Evolutionary conservation across 2,113 vertebrate species (phyloP).

Genomic region (Vanacampus margaritifer): DNA sequence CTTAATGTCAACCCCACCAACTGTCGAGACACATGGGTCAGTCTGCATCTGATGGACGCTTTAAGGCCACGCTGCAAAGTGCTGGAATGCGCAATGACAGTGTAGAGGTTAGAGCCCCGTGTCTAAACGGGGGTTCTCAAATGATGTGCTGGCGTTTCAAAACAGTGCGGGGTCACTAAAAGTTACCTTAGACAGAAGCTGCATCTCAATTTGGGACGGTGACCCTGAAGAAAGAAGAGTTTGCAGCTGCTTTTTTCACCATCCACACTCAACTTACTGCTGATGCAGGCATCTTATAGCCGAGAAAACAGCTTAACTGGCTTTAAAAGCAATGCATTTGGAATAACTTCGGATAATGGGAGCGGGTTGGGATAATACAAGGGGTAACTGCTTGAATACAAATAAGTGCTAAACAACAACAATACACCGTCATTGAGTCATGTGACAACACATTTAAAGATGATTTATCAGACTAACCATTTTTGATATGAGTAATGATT

Average conservation of each 20-base stretch:
- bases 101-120: slow-evolving; percentile 31
- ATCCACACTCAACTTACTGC: not conserved
- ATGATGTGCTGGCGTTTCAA: slow-evolving; percentile 24
- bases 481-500: not conserved
- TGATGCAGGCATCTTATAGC: not conserved
- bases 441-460: not conserved
- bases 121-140: slow-evolving; percentile 16
- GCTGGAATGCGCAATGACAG: slow-evolving; percentile 24
- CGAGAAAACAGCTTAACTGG: slow-evolving; percentile 6
- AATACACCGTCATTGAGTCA: not conserved
- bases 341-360: slow-evolving; percentile 9
- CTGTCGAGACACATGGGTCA: slow-evolving; percentile 53
- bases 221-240: slow-evolving; percentile 8
- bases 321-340: slow-evolving; percentile 8
- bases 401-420: not conserved
- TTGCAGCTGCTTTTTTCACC: not conserved
- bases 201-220: slow-evolving; percentile 7
- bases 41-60: slow-evolving; percentile 37
- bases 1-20: slow-evolving; percentile 56
- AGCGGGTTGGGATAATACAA: not conserved
- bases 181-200: not conserved
- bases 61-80: slow-evolving; percentile 24
- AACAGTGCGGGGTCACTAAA: slow-evolving; percentile 9
- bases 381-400: not conserved
- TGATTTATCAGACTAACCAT: not conserved